A percentile compares a stretch with the other conserved stretches of the same genome.
These are phyloP conservation scores for Crematogaster levior DNA, from an alignment of 2,888 invertebrate species.

Conservation along the genomic window DNA sequence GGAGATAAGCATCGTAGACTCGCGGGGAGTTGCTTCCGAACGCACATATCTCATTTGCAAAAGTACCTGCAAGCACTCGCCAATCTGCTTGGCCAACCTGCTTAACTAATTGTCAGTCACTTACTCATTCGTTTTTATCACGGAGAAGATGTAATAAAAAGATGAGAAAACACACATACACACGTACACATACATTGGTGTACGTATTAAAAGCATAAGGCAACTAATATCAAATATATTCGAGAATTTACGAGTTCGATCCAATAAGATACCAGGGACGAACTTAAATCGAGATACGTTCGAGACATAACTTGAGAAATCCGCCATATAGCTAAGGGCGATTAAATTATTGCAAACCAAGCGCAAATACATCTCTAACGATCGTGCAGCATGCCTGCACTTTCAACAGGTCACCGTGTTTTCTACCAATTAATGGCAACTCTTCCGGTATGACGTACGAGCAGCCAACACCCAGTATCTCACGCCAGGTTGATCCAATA, in stretches of 20 bases:
- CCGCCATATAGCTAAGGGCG: not conserved
- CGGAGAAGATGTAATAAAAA: not conserved
- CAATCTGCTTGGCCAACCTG: slow-evolving; percentile 26
- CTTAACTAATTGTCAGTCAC: slow-evolving; percentile 42
- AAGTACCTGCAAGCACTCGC: slow-evolving; percentile 11
- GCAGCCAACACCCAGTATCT: slow-evolving; percentile 51
- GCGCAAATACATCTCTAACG: slow-evolving; percentile 9
- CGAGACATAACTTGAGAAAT: slow-evolving; percentile 5
- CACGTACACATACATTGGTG: no score
- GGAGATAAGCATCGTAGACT: slow-evolving; percentile 37
- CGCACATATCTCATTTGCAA: slow-evolving; percentile 29
- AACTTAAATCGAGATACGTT: slow-evolving; percentile 11
- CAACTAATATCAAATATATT: slow-evolving; percentile 12
- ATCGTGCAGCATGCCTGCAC: slow-evolving; percentile 20
- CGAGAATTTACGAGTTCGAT: slow-evolving; percentile 2
- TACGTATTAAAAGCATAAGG: not conserved
- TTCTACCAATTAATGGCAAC: slow-evolving; percentile 56
- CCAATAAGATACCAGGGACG: not conserved
- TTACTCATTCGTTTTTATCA: slow-evolving; percentile 58
- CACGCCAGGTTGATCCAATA: slow-evolving; percentile 41
- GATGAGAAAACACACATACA: not conserved
- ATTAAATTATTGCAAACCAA: not conserved
- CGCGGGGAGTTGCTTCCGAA: slow-evolving; percentile 18
- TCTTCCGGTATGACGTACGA: slow-evolving; percentile 46
- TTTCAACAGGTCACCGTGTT: slow-evolving; percentile 43